phyloP scores from a whole-genome alignment of 2,888 invertebrate genomes.

The Lithophane socia region DNA sequence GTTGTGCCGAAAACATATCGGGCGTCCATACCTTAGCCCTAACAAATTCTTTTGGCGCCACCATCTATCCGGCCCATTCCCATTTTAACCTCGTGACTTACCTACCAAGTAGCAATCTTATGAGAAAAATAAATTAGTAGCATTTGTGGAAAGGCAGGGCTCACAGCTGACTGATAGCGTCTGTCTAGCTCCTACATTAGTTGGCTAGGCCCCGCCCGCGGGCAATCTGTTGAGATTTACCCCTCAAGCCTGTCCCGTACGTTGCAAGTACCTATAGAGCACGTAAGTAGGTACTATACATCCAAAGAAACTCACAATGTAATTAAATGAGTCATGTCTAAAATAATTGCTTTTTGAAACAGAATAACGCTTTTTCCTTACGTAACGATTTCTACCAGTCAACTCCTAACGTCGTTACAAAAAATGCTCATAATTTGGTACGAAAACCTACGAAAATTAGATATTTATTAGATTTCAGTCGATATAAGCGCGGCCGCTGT shows the following conservation, averaged over 20 bases:
- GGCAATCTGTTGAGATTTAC: constrained; percentile 8
- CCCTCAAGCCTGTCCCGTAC: background rate
- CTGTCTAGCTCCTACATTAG: constrained; percentile 16
- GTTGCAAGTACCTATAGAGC: background rate
- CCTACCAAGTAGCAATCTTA: background rate
- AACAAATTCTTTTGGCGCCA: background rate
- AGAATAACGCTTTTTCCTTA: no score
- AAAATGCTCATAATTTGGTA: background rate
- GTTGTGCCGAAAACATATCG: background rate
- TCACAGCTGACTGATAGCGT: constrained; percentile 17
- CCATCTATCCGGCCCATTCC: background rate
- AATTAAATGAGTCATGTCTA: background rate
- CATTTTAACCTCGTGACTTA: background rate
- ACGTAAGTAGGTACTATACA: background rate
- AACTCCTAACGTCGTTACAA: no score
- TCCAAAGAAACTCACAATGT: background rate
- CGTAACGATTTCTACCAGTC: no score
- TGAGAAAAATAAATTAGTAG: constrained; percentile 24
- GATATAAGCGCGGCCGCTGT: background rate
- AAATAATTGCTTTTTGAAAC: background rate
- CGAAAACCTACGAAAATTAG: background rate
- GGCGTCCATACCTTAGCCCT: no score
- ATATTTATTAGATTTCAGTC: background rate
- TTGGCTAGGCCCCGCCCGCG: background rate
- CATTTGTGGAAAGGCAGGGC: constrained; percentile 1